phyloP scores from a whole-genome alignment of 2,113 vertebrate genomes.

The Telmatochromis sp. region DNA sequence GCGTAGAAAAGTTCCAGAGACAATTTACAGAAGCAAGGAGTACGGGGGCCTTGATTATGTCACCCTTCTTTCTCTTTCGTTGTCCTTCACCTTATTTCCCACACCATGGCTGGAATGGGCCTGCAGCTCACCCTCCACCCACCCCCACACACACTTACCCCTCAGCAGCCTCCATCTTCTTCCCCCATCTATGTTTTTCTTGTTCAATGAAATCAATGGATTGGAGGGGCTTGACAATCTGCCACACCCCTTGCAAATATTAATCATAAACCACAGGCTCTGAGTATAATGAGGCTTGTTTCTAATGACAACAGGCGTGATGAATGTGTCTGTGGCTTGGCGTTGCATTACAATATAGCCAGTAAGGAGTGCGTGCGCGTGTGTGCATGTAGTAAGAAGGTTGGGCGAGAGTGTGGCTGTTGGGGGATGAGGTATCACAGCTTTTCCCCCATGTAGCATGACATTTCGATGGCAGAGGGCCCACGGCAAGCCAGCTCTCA shows the following conservation, averaged over 20 bases:
- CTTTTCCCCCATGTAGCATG: conserved; percentile 15
- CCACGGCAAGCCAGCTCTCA: conserved; percentile 29
- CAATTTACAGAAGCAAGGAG: conserved; percentile 35
- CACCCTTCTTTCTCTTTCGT: neutral
- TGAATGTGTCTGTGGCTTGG: conserved; percentile 41
- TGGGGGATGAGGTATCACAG: conserved; percentile 18
- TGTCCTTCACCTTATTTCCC: conserved; percentile 26
- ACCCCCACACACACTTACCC: neutral
- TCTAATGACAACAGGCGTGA: conserved; percentile 58
- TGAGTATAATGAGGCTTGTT: conserved; percentile 53
- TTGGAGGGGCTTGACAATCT: conserved; percentile 33
- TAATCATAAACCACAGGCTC: conserved; percentile 52
- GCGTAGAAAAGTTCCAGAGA: conserved; percentile 47
- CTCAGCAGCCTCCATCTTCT: neutral
- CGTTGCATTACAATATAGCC: conserved; percentile 32
- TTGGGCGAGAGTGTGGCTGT: neutral
- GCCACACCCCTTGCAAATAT: conserved; percentile 55
- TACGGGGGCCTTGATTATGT: conserved; percentile 30
- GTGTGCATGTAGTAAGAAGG: neutral
- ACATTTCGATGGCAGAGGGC: conserved; percentile 54
- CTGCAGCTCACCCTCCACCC: neutral
- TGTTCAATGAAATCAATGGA: conserved; percentile 40
- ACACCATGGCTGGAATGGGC: conserved; percentile 4
- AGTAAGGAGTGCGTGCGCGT: neutral
- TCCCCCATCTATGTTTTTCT: neutral